Conservation (phyloP, 2,888 invertebrate species). For the Erannis defoliaria region DNA sequence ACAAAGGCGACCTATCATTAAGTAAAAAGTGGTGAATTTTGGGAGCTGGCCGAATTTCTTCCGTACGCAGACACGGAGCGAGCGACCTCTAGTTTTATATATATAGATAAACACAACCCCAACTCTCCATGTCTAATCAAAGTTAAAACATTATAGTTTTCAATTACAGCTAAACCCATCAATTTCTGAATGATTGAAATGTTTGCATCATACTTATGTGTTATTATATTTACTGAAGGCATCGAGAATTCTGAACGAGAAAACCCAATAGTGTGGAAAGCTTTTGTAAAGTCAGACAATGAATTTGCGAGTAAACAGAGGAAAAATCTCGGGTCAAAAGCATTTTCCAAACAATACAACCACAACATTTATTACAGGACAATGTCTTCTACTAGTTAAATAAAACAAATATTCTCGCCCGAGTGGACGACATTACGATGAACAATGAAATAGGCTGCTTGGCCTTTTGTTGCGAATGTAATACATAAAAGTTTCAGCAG, state of each 20-base stretch:
- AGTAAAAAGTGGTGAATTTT: no score
- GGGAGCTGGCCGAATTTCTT: no score
- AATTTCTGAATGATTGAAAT: neutral
- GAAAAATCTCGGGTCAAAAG: conserved; percentile 18
- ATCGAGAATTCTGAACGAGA: neutral
- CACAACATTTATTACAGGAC: conserved; percentile 39
- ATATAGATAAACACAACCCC: no score
- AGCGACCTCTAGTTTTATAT: no score
- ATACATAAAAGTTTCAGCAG: conserved; percentile 19
- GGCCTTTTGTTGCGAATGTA: conserved; percentile 10
- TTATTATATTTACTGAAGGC: neutral
- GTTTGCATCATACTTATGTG: neutral
- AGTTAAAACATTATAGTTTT: neutral
- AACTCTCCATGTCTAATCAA: no score
- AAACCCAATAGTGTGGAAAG: conserved; percentile 18
- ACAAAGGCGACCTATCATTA: no score
- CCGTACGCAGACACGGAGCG: no score
- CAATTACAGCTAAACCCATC: no score
- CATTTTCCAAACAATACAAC: conserved; percentile 33
- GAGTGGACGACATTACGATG: conserved; percentile 44
- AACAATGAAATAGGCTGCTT: conserved; percentile 36
- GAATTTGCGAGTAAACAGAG: conserved; percentile 16
- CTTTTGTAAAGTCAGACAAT: conserved; percentile 15
- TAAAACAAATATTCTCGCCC: conserved; percentile 49
- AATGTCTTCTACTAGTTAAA: conserved; percentile 43